Evolutionary conservation across 2,888 invertebrate genomes (phyloP).

Genomic region (Lydus trimaculatus): DNA sequence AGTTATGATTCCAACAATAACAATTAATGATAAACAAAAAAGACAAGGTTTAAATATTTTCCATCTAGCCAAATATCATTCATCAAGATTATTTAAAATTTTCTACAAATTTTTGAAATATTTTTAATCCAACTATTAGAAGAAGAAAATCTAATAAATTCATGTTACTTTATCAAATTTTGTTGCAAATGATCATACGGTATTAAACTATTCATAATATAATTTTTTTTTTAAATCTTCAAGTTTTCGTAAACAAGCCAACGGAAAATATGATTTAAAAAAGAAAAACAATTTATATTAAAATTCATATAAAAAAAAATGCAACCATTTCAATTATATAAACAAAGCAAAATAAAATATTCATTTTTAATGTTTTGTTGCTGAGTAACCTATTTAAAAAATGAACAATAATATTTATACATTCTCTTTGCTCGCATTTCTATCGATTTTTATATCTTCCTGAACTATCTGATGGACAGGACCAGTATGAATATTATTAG

Average conservation of each 20-base stretch:
- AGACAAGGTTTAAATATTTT: constrained; percentile 2
- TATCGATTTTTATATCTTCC: neutral
- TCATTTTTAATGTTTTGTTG: neutral
- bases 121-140: neutral
- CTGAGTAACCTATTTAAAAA: neutral
- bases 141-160: neutral
- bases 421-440: neutral
- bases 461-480: too few species aligned
- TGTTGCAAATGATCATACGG: too few species aligned
- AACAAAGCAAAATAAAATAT: constrained; percentile 1
- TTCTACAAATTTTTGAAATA: neutral
- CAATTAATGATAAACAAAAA: neutral
- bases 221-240: too few species aligned
- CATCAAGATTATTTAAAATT: neutral
- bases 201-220: too few species aligned
- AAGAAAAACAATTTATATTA: neutral
- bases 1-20: neutral
- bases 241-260: neutral
- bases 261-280: neutral
- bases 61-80: constrained; percentile 1
- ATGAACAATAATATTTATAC: neutral
- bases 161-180: neutral
- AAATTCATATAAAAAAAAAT: neutral
- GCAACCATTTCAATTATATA: neutral
- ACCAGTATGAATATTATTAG: too few species aligned